Evolutionary conservation across 2,888 invertebrate genomes (phyloP), one percentile per base, ranked within the genome.

Genomic region (Tachystola acroxantha): DNA sequence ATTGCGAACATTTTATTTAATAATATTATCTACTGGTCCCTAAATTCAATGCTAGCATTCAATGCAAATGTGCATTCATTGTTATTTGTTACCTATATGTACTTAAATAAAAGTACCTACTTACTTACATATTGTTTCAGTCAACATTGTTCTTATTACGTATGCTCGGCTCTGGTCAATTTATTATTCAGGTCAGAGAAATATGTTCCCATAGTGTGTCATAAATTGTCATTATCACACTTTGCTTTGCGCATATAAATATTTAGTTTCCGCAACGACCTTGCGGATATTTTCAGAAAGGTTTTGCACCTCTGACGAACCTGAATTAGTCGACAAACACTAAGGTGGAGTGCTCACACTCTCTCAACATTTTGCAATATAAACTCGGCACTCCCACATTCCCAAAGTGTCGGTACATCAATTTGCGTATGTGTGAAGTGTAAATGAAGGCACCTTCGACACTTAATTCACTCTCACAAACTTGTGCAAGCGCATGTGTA

Each of bases 321-420:
- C 63, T 70, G 60, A 70, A 67, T 70, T 59, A 51, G 45, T 55
- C 41, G 42, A 50, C 59, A 39, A 60, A 71, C 63, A 74, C 64
- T 52, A 48, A 55, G 46, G 42, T 43, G 48, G 49, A 51, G 25
- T 46, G 49, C 53, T 33, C 58, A 71, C 67, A 75, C 71, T 55
- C 53, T 51, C 50, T 46, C 45, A 64, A 48, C 29, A 39, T 61
- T 64, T 63, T 54, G 55, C 56, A 61, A 59, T 66, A 48, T 55
- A 45, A 52, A 69, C 52, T 60, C 48, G 36, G 36, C 34, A 58
- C 63, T 40, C 63, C 58, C 49, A 57, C 47, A 41, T 42, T 19
- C 33, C 30, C 30, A 39, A 32, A 46, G 32, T 48, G 40, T 48
- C 48, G 51, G 41, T 46, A 57, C 39, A 48, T 34, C 19, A 36